Evolutionary conservation across 2,797 vertebrate genomes (phyloP).

Genomic region (Epinephelus coioides): DNA sequence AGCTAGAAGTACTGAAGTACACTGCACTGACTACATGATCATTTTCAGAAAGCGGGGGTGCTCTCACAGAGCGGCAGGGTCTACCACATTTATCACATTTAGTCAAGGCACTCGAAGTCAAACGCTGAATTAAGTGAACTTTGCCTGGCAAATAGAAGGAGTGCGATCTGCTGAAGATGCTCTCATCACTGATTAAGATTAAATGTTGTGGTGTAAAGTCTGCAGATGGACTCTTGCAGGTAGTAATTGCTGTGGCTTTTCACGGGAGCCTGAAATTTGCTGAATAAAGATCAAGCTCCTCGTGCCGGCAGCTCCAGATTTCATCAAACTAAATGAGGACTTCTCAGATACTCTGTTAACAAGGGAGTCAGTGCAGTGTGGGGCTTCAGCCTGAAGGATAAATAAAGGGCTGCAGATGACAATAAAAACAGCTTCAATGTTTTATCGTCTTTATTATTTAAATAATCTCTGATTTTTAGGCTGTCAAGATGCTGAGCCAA

Average conservation of each 20-base stretch:
- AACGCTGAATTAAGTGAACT: slow-evolving; percentile 13
- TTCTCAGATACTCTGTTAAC: background rate
- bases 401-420: background rate
- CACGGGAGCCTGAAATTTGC: background rate
- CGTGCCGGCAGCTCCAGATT: background rate
- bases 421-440: background rate
- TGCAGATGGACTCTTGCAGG: background rate
- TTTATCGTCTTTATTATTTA: background rate
- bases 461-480: slow-evolving; percentile 51
- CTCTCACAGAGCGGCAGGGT: background rate
- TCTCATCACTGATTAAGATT: slow-evolving; percentile 17
- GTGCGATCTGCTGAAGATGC: background rate
- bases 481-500: slow-evolving; percentile 51
- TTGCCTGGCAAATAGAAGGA: background rate
- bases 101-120: background rate
- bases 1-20: background rate
- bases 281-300: background rate
- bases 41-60: background rate
- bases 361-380: too few species aligned
- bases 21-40: background rate
- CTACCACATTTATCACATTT: background rate
- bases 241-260: slow-evolving; percentile 11
- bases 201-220: background rate
- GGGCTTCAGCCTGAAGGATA: too few species aligned
- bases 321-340: background rate